Base-by-base conservation (phyloP, 2,888 invertebrate genomes). In the Anticlea derivata region DNA sequence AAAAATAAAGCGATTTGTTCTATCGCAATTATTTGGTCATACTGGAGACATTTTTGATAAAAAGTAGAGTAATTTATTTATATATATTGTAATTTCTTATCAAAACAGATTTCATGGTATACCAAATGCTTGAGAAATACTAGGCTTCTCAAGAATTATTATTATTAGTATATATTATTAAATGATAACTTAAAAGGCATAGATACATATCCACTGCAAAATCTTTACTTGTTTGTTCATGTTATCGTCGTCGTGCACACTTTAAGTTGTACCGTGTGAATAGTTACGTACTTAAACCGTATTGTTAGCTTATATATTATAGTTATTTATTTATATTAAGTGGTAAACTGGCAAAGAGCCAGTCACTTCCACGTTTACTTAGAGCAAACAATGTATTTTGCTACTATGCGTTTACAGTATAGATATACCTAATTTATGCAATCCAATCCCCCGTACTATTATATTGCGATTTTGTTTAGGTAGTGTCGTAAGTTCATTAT, bases 271-370 rank as follows among this genome's bases (percentile, higher is more conserved):
- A 20, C 10, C 24, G 13, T 40, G 33, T 29, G 8, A 34, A 22
- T 39, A 30, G 38, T 47, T 47, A 11, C 12, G 7, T 17, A 35
- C 35, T 43, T 43, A 24, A 31, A 31, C 30, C 17, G 22, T 23
- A 43, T 35, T 34, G 20, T n/a, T 40, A 47, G 33, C 33, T 39
- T 29, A 33, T 26, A 12, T 47, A 47, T 40, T 44, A 29, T 20
- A 29, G 23, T 45, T 43, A 40, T 53, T 39, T 48, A 48, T 53
- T 35, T 40, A 44, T 43, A 48, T 53, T 38, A 53, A 53, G 53
- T 53, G 44, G 53, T 12, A 44, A 26, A 40, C 44, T 53, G 53
- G 53, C 53, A 30, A 33, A 5, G 12, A 20, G 48, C 53, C 53
- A 53, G 44, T 35, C 20, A 30, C 43, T 44, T 48, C 47, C 34